phyloP scores from a whole-genome alignment of 2,888 invertebrate genomes.

The Rhogogaster chlorosoma region DNA sequence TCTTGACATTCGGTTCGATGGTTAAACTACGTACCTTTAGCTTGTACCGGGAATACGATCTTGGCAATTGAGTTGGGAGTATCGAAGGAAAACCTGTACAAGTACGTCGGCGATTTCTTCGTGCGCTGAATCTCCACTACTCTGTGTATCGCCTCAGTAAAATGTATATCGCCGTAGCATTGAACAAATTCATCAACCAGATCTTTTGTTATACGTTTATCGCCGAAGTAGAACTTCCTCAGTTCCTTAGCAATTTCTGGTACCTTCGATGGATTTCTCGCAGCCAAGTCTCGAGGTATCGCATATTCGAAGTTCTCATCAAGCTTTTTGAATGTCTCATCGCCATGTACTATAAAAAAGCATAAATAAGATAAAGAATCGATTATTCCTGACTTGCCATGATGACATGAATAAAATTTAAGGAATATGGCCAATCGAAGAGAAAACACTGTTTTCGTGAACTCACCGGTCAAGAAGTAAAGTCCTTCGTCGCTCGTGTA shows the following conservation, averaged over 20 bases:
- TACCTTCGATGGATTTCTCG: conserved; percentile 64
- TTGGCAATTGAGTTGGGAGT: conserved; percentile 5
- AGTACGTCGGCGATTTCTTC: conserved; percentile 60
- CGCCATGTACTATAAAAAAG: background rate
- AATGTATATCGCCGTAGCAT: conserved; percentile 49
- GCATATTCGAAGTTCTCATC: conserved; percentile 72
- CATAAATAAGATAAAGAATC: background rate
- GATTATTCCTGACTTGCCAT: background rate
- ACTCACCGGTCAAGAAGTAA: conserved; percentile 68
- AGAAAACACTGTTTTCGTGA: background rate
- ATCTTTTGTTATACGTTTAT: conserved; percentile 68
- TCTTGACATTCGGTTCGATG: background rate
- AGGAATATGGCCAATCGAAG: background rate
- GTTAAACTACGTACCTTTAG: background rate
- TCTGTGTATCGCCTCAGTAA: conserved; percentile 59
- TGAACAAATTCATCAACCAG: conserved; percentile 19
- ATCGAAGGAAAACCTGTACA: conserved; percentile 61
- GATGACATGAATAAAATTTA: background rate
- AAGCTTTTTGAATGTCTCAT: conserved; percentile 35
- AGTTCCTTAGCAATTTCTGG: conserved; percentile 72
- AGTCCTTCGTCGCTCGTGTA: conserved; percentile 79
- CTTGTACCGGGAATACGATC: background rate
- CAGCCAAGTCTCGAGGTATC: conserved; percentile 75
- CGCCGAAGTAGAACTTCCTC: conserved; percentile 79
- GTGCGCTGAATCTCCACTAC: conserved; percentile 56